These are phyloP conservation scores for Chondrilla cf. caribensis DNA, from an alignment of 37 sponge, comb jelly and placozoan genomes.

Conservation along the genomic window DNA sequence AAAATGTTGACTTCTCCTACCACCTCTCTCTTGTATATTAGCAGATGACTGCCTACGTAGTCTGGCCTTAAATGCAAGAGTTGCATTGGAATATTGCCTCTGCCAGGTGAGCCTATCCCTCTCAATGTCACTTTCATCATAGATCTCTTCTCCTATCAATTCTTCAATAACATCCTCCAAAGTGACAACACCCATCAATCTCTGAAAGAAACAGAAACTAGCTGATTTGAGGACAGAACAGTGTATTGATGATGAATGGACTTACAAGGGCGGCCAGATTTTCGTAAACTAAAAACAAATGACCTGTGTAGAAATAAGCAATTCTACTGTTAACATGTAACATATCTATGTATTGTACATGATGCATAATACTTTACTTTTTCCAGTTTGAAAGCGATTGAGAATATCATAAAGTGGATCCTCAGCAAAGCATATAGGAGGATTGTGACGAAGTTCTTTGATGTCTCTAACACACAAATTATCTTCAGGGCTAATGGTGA, in stretches of 20 bases:
- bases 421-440: conserved; percentile 55
- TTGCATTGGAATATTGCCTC: background rate
- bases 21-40: background rate
- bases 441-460: background rate
- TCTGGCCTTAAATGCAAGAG: background rate
- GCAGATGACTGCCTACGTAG: background rate
- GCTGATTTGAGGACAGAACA: no score
- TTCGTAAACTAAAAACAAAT: conserved; percentile 54
- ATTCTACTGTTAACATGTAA: background rate
- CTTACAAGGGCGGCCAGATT: background rate
- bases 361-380: conserved; percentile 40
- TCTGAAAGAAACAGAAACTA: background rate
- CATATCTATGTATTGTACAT: no score
- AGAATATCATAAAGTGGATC: conserved; percentile 71
- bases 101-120: conserved; percentile 21
- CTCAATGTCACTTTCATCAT: conserved; percentile 81
- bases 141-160: conserved; percentile 86
- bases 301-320: conserved; percentile 33
- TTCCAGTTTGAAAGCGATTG: conserved; percentile 78
- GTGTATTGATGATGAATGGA: no score
- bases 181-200: conserved; percentile 74
- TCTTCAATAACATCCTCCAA: conserved; percentile 91
- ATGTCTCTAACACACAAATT: conserved; percentile 38
- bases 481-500: conserved; percentile 59
- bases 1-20: background rate